These are phyloP conservation scores for Cremastobaeus sp. DNA, from an alignment of 2,888 invertebrate genomes.

Conservation along the genomic window DNA sequence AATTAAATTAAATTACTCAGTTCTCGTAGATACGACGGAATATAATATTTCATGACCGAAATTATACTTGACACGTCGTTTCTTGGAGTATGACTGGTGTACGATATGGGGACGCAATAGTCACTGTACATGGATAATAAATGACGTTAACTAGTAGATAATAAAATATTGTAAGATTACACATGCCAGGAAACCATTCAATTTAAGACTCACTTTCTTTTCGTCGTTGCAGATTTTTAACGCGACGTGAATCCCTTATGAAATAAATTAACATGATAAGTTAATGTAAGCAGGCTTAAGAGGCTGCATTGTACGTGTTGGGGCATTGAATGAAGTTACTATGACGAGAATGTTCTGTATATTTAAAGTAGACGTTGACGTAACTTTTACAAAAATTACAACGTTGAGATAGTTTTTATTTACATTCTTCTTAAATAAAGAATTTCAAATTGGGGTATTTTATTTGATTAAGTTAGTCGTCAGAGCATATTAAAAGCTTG, in stretches of 20 bases:
- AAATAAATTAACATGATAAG: conserved; percentile 62
- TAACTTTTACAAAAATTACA: too few relatives aligned
- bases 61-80: conserved; percentile 49
- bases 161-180: conserved; percentile 15
- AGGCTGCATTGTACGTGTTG: conserved; percentile 71
- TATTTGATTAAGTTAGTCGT: too few relatives aligned
- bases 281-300: conserved; percentile 73
- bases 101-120: conserved; percentile 30
- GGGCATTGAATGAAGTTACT: too few relatives aligned
- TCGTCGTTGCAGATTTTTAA: too few relatives aligned
- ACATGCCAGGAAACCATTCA: conserved; percentile 1
- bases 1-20: conserved; percentile 75
- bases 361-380: too few relatives aligned
- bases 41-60: conserved; percentile 66
- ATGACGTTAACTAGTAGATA: conserved; percentile 20
- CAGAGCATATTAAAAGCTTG: too few relatives aligned
- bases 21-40: conserved; percentile 69
- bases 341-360: too few relatives aligned
- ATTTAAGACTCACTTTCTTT: conserved; percentile 16
- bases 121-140: conserved; percentile 22
- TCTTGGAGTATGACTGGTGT: conserved; percentile 37
- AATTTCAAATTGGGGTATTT: too few relatives aligned
- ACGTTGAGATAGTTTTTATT: too few relatives aligned
- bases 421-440: too few relatives aligned
- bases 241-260: too few relatives aligned